phyloP scores from a whole-genome alignment of 2,797 vertebrate genomes.

The Eupleurogrammus muticus region DNA sequence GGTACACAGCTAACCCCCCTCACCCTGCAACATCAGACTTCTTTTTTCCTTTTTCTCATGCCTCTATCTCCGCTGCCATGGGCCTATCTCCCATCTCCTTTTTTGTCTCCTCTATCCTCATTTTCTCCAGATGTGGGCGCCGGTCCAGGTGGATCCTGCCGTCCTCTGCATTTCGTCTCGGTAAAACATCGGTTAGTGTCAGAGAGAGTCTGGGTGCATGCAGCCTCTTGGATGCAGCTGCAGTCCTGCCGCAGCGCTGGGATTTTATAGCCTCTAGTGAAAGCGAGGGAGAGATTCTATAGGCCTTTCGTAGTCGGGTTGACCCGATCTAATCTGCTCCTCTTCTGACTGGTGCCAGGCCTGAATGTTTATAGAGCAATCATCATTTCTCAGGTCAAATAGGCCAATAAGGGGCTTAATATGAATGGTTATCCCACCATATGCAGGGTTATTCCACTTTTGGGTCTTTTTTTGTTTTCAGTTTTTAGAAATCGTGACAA shows the following conservation, averaged over 20 bases:
- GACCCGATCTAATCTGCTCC: conserved; percentile 40
- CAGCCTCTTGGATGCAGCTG: conserved; percentile 55
- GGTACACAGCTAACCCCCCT: conserved; percentile 18
- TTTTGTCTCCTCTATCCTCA: conserved; percentile 46
- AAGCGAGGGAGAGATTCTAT: conserved; percentile 36
- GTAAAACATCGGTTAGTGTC: conserved; percentile 71
- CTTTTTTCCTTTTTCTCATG: conserved; percentile 17
- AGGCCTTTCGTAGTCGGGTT: conserved; percentile 34
- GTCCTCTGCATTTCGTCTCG: conserved; percentile 68
- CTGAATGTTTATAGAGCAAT: conserved; percentile 41
- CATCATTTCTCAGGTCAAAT: conserved; percentile 21
- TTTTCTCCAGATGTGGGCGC: conserved; percentile 68
- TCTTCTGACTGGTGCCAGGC: conserved; percentile 33
- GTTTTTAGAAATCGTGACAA: conserved; percentile 5
- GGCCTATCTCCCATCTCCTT: conserved; percentile 19
- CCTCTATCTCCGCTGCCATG: conserved; percentile 20
- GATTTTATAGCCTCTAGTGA: conserved; percentile 61
- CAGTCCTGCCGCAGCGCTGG: conserved; percentile 35
- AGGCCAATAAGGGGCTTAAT: conserved; percentile 2
- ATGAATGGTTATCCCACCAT: conserved; percentile 3
- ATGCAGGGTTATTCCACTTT: not conserved
- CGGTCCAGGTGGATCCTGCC: conserved; percentile 64
- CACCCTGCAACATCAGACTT: conserved; percentile 27
- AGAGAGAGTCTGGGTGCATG: conserved; percentile 37
- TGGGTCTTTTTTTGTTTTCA: not conserved